phyloP scores from a whole-genome alignment of 2,113 vertebrate genomes.

The Channa maculata region DNA sequence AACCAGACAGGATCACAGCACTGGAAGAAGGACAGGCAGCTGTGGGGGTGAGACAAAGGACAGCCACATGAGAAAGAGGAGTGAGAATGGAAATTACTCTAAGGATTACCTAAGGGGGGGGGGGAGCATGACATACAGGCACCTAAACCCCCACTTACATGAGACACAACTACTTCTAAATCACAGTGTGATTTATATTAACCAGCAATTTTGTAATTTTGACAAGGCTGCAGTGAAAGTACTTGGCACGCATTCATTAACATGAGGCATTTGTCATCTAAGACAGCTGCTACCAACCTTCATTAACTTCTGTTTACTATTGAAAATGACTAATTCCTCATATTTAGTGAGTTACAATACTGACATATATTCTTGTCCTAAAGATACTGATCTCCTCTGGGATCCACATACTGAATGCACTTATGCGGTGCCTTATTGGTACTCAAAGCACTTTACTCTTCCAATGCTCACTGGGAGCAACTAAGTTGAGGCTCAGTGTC shows the following conservation, averaged over 20 bases:
- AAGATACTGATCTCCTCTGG: neutral
- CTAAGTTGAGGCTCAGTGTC: too few relatives aligned
- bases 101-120: too few relatives aligned
- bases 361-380: constrained; percentile 51
- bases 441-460: too few relatives aligned
- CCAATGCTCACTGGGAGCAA: too few relatives aligned
- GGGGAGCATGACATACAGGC: too few relatives aligned
- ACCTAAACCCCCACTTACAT: neutral
- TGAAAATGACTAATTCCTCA: constrained; percentile 61
- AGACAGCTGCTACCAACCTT: constrained; percentile 48
- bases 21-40: too few relatives aligned
- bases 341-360: constrained; percentile 38
- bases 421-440: too few relatives aligned
- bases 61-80: constrained; percentile 31
- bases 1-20: constrained; percentile 59
- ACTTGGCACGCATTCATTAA: constrained; percentile 28
- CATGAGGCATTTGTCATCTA: constrained; percentile 56
- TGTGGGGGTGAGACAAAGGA: constrained; percentile 54
- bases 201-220: constrained; percentile 29
- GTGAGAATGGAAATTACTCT: constrained; percentile 34
- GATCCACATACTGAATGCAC: too few relatives aligned
- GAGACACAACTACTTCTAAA: neutral
- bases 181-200: constrained; percentile 2
- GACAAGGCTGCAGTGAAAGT: constrained; percentile 20
- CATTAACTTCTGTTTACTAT: constrained; percentile 64